Evolutionary conservation across 2,113 vertebrate genomes (phyloP), one percentile per base, ranked within the genome.

Genomic region (Mugil cephalus): DNA sequence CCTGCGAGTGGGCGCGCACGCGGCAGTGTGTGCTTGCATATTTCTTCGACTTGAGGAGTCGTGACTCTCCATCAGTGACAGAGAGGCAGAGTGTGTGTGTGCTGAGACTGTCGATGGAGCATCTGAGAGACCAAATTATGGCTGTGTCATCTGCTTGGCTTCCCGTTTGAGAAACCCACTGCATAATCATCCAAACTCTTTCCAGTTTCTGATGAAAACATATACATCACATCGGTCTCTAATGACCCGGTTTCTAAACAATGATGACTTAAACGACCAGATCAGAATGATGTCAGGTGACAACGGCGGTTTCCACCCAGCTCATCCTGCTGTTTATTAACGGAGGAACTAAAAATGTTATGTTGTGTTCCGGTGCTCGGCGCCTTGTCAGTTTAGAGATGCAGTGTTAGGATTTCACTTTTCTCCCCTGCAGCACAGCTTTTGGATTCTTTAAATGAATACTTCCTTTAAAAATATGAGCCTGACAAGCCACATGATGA

Each of bases 141-240:
- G 87, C 87, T 88, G 86, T 91, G 90, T 91, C 90, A 91, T 86
- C 88, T 88, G 87, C 90, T 88, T 90, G 74, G 80, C 66, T 87
- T 89, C 81, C 82, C 59, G 36, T 83, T 86, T 87, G 83, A 90
- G 61, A 81, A 85, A 87, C 21, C 72, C 67, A 77, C 74, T 75
- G 79, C 76, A 86, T 89, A 89, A 87, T 88, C 79, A 83, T 59
- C 75, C 77, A 58, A 30, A 77, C 70, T 86, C 69, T 69, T 84
- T 71, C 56, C 79, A 69, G 18, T 84, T 86, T 79, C 30, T 78
- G 74, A 83, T 77, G 77, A 80, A 88, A 90, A 87, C 68, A 85
- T 64, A 82, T 67, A 77, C 66, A 82, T 71, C 48, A 67, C 82
- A 80, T 74, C 74, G 66, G 38, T 80, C 83, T 61, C 67, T 4